Evolutionary conservation across 2,113 vertebrate genomes (phyloP).

Genomic region (Thamnophis sirtalis): DNA sequence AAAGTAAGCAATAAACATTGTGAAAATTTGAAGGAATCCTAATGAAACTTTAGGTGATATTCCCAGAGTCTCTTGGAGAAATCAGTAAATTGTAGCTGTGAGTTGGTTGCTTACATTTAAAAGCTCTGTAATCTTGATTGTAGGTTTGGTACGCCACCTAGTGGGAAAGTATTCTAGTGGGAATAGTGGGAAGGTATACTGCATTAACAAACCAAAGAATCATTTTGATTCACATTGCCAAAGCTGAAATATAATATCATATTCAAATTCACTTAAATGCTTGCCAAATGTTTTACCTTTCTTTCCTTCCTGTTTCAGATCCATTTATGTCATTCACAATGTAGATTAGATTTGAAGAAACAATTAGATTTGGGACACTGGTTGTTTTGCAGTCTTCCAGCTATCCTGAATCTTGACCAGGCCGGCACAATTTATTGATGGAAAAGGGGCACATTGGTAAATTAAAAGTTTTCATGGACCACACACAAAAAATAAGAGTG

Average conservation of each 20-base stretch:
- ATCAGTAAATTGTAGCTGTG: background rate
- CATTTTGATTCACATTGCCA: background rate
- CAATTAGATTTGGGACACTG: background rate
- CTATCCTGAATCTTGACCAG: background rate
- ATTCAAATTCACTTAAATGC: background rate
- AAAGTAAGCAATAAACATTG: background rate
- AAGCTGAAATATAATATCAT: background rate
- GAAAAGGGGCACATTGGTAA: background rate
- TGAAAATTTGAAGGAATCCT: background rate
- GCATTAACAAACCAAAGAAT: background rate
- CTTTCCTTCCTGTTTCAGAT: background rate
- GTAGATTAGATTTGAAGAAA: background rate
- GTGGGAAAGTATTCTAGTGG: slow-evolving; percentile 13
- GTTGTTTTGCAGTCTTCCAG: background rate
- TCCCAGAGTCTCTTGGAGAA: background rate
- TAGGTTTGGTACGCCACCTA: background rate
- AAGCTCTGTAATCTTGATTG: background rate
- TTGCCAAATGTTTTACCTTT: background rate
- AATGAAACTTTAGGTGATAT: background rate
- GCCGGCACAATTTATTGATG: background rate
- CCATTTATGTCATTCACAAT: background rate
- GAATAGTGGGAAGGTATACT: no score
- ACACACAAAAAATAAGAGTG: background rate
- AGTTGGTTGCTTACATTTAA: background rate
- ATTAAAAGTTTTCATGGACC: background rate